Conservation (phyloP, 2,888 invertebrate species). For the Onchidella celtica region DNA sequence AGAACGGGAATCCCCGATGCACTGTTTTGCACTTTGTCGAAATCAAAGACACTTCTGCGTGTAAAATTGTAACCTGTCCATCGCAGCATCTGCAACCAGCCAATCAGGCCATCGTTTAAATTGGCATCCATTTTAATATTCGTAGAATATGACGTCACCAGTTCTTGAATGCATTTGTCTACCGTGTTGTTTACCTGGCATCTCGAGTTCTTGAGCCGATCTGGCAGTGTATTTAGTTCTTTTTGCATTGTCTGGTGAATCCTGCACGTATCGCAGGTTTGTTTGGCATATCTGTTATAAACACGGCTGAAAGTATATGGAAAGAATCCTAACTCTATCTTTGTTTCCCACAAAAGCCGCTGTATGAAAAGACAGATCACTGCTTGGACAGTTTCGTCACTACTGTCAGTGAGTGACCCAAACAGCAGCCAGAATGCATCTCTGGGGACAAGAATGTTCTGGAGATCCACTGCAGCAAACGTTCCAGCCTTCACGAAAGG, state of each 20-base stretch:
- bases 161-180: background rate
- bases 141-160: background rate
- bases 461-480: background rate
- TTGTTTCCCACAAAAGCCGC: constrained; percentile 1
- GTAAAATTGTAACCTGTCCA: background rate
- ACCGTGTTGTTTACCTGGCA: background rate
- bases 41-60: background rate
- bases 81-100: background rate
- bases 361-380: background rate
- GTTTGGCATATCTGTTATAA: background rate
- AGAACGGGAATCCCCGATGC: background rate
- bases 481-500: background rate
- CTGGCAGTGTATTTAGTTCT: background rate
- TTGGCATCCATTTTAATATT: too few species aligned
- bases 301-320: background rate
- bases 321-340: background rate
- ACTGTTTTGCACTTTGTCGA: background rate
- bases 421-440: background rate
- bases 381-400: background rate
- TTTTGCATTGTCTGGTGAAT: background rate
- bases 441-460: background rate
- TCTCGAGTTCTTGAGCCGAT: background rate
- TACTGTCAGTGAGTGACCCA: too few species aligned
- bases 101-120: background rate
- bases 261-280: background rate